phyloP scores from a whole-genome alignment of 2,113 vertebrate genomes.

The Engraulis encrasicolus region DNA sequence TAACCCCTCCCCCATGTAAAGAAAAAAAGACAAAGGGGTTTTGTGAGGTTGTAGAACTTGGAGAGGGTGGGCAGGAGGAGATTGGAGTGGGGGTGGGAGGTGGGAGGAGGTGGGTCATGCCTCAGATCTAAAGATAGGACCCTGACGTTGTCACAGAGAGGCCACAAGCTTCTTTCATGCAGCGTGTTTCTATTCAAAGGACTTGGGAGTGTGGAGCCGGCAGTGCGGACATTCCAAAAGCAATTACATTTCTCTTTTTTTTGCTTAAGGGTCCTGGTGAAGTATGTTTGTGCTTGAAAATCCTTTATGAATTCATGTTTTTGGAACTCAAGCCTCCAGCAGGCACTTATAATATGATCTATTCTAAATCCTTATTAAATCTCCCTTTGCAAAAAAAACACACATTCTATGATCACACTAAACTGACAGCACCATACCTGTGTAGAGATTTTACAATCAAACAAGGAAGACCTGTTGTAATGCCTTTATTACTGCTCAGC shows the following conservation, averaged over 20 bases:
- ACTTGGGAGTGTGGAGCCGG: slow-evolving; percentile 32
- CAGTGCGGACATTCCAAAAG: slow-evolving; percentile 47
- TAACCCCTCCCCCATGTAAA: slow-evolving; percentile 44
- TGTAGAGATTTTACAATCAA: not conserved
- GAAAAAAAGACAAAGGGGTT: slow-evolving; percentile 54
- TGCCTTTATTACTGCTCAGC: not conserved
- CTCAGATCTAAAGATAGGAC: slow-evolving; percentile 64
- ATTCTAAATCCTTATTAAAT: not conserved
- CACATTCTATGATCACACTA: not conserved
- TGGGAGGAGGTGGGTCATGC: slow-evolving; percentile 41
- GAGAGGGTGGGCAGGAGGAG: slow-evolving; percentile 47
- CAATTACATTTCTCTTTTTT: too few species aligned
- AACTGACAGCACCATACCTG: not conserved
- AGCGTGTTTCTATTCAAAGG: slow-evolving; percentile 39
- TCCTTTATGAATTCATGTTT: not conserved
- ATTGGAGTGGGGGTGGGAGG: slow-evolving; percentile 19
- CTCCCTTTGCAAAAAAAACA: not conserved
- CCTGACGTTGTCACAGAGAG: slow-evolving; percentile 32
- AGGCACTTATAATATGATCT: not conserved
- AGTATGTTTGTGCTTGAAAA: not conserved
- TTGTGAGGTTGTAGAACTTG: slow-evolving; percentile 52
- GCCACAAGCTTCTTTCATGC: slow-evolving; percentile 35
- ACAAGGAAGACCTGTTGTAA: too few species aligned
- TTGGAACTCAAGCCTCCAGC: not conserved
- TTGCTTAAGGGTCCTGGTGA: slow-evolving; percentile 34